Evolutionary conservation across 1,140 invertebrate species (phyloP).

Genomic region (Pseudomyrmex concolor): DNA sequence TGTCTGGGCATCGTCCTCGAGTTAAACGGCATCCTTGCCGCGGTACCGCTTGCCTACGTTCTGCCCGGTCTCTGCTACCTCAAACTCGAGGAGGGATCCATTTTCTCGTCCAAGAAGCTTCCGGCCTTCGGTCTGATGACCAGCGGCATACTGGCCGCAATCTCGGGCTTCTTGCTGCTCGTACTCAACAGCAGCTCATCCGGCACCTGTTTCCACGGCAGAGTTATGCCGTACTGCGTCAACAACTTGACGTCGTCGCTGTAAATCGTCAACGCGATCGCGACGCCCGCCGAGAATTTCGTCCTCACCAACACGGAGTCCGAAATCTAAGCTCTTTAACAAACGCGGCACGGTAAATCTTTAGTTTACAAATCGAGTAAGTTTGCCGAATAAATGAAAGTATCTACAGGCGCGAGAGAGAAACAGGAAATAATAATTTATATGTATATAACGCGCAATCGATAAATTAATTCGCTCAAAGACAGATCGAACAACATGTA

Average conservation of each 20-base stretch:
- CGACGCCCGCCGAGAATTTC: not conserved
- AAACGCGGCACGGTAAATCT: not conserved
- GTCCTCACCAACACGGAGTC: not conserved
- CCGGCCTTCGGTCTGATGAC: conserved; percentile 89
- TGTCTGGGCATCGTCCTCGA: conserved; percentile 94
- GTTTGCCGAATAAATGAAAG: conserved; percentile 36
- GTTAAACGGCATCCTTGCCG: conserved; percentile 93
- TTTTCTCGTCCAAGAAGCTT: conserved; percentile 89
- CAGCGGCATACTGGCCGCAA: conserved; percentile 90
- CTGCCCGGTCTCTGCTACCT: conserved; percentile 93
- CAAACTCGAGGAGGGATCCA: conserved; percentile 89
- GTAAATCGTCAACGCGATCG: not conserved
- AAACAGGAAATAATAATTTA: not conserved
- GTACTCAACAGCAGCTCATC: conserved; percentile 85
- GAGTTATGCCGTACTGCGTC: conserved; percentile 87
- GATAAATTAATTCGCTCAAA: not conserved
- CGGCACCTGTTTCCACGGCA: conserved; percentile 88
- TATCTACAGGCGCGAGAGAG: not conserved
- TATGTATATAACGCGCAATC: not conserved
- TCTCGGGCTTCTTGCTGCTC: conserved; percentile 87
- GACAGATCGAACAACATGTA: not conserved
- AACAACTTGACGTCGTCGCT: conserved; percentile 59
- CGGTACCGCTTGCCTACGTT: conserved; percentile 94
- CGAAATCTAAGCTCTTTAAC: conserved; percentile 2
- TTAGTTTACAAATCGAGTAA: conserved; percentile 23